Evolutionary conservation across 35 echinoderm and acorn worm genomes (phyloP).

Genomic region (Ophiothrix spiculata): DNA sequence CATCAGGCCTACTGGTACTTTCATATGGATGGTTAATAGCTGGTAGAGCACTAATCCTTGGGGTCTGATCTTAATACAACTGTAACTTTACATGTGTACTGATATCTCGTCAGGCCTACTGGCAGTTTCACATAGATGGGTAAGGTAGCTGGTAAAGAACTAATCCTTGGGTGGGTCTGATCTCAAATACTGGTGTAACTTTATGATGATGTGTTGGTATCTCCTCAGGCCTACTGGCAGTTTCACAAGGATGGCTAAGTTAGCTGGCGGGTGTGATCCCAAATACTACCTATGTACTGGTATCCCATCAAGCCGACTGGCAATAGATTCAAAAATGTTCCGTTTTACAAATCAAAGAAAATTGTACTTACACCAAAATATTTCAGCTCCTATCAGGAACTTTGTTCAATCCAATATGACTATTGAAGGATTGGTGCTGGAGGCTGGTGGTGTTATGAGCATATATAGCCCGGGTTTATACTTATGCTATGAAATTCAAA

Average conservation of each 20-base stretch:
- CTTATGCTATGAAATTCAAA: background rate
- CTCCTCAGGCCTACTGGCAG: background rate
- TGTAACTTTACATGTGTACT: conserved; percentile 73
- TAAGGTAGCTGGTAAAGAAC: conserved; percentile 5
- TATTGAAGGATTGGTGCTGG: too few species aligned
- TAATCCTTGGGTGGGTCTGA: background rate
- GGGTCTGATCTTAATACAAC: conserved; percentile 37
- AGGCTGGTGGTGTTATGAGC: too few species aligned
- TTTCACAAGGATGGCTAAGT: background rate
- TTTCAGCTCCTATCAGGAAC: too few species aligned
- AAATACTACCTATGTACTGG: background rate
- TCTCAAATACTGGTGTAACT: background rate
- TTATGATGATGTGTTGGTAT: background rate
- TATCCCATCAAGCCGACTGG: background rate
- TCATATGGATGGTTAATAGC: too few species aligned
- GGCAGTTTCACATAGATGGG: conserved; percentile 86
- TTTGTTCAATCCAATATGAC: too few species aligned
- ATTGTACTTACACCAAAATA: too few species aligned
- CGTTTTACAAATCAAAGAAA: background rate
- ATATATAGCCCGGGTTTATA: too few species aligned
- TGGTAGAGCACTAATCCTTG: background rate
- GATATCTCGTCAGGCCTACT: conserved; percentile 80
- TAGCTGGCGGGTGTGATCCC: too few species aligned
- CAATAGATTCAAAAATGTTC: background rate
- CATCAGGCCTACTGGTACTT: too few species aligned